Evolutionary conservation across 2,113 vertebrate species (phyloP), one percentile per base, ranked within the genome.

Genomic region (Athene cunicularia): DNA sequence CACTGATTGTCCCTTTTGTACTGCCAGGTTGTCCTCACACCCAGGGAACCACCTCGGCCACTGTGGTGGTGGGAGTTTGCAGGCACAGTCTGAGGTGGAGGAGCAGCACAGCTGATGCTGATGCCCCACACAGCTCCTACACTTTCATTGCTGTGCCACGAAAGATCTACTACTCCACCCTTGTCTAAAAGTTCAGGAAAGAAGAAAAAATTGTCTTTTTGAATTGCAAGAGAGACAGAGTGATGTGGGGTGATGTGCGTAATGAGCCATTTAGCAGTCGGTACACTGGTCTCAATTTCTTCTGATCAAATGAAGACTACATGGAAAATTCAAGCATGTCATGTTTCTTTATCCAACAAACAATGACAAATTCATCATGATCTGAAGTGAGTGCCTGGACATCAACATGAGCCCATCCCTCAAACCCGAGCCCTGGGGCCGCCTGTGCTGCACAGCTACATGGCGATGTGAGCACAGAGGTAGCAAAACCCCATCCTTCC

Each of bases 31-130:
- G 37, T 49, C 26, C 24, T 80, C 53, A 43, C n/a, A 11, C 26
- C 43, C n/a, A 5, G 15, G 0, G 1, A 55, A 58, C 32, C 6
- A 6, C 33, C 28, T 70, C 32, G 37, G 59, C 76, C 2, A 5
- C 2, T 33, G 74, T 1, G 1, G 41, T 35, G 66, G 39, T 58
- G 74, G 32, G 41, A 33, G 22, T 47, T 70, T 64, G 49, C 52
- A 71, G 73, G 68, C 70, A 18, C 24, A 41, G 76, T 12, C 4
- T 1, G 18, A 79, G 43, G 59, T 75, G 27, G 35, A n/a, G 68
- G 41, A 45, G 26, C 52, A 71, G 80, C 87, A 53, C 50, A 66
- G 63, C 27, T 0, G 2, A 39, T 71, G 60, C 52, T 59, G 64
- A 8, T 3, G 1, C 5, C 55, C 35, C 17, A 52, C 23, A 2